Evolutionary conservation across 2,797 vertebrate genomes (phyloP).

Genomic region (Lepilemur ruficaudatus): DNA sequence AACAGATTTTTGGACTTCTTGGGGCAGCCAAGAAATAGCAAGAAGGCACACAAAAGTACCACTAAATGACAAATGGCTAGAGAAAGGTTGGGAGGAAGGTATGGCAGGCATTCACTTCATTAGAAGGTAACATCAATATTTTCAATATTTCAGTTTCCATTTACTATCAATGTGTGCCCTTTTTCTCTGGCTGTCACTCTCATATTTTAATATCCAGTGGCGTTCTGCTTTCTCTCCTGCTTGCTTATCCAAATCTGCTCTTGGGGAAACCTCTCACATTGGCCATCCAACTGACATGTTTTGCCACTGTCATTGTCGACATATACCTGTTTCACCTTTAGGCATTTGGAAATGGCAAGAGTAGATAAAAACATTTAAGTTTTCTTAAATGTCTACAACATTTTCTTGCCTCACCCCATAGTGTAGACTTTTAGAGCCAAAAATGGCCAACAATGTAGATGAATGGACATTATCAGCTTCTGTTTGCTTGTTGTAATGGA

Average conservation of each 20-base stretch:
- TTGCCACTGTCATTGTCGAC: slow-evolving; percentile 32
- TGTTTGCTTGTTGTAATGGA: slow-evolving; percentile 34
- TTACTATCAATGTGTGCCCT: background rate
- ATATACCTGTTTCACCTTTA: slow-evolving; percentile 6
- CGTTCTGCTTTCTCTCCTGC: background rate
- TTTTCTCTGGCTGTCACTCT: background rate
- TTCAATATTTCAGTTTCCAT: background rate
- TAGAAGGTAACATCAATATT: background rate
- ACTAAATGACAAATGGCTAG: background rate
- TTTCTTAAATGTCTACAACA: slow-evolving; percentile 25
- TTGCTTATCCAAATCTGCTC: background rate
- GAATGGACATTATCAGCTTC: slow-evolving; percentile 9
- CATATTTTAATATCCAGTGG: background rate
- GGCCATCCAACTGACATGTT: background rate
- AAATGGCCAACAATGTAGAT: background rate
- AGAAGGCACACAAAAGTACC: background rate
- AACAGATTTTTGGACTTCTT: background rate
- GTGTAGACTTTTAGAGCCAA: background rate
- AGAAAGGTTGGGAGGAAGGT: background rate
- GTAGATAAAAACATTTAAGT: slow-evolving; percentile 28
- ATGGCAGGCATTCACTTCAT: background rate
- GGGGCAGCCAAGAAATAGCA: background rate
- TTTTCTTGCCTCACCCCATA: background rate
- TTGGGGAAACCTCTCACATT: background rate
- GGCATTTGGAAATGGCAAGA: slow-evolving; percentile 45